These are phyloP conservation scores for Drosophila bocki DNA, from an alignment of 1,140 invertebrate species.

Conservation along the genomic window DNA sequence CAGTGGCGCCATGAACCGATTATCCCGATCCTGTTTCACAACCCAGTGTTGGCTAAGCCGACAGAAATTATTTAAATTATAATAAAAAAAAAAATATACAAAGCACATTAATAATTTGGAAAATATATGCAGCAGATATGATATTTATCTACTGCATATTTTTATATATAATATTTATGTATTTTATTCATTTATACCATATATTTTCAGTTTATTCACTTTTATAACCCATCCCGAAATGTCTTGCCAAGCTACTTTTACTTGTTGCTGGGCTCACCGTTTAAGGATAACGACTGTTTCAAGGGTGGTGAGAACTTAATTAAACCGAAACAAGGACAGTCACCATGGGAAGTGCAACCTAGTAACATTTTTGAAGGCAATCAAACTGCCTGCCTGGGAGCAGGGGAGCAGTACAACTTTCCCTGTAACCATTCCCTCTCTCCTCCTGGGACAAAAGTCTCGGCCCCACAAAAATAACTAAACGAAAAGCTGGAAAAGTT, in stretches of 20 bases:
- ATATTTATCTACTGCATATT: not conserved
- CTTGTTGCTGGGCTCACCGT: not conserved
- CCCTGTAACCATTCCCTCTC: not conserved
- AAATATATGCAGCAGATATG: no score
- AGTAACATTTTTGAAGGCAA: not conserved
- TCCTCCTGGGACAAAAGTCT: not conserved
- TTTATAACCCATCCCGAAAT: not conserved
- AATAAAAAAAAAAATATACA: not conserved
- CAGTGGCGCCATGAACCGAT: not conserved
- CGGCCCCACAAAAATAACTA: constrained; percentile 2
- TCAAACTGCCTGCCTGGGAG: not conserved
- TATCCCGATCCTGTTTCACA: not conserved
- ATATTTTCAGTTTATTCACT: not conserved
- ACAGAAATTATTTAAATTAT: not conserved
- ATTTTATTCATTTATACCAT: not conserved
- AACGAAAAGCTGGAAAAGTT: constrained; percentile 8
- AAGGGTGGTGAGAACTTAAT: not conserved
- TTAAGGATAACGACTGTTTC: not conserved
- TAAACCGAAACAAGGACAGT: not conserved
- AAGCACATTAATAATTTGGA: not conserved
- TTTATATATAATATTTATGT: no score
- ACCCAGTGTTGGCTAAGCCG: not conserved
- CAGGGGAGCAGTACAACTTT: not conserved
- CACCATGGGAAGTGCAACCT: not conserved
- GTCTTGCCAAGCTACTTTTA: not conserved